Evolutionary conservation across 2,113 vertebrate species (phyloP), one percentile per base, ranked within the genome.

Genomic region (Crypturellus undulatus): DNA sequence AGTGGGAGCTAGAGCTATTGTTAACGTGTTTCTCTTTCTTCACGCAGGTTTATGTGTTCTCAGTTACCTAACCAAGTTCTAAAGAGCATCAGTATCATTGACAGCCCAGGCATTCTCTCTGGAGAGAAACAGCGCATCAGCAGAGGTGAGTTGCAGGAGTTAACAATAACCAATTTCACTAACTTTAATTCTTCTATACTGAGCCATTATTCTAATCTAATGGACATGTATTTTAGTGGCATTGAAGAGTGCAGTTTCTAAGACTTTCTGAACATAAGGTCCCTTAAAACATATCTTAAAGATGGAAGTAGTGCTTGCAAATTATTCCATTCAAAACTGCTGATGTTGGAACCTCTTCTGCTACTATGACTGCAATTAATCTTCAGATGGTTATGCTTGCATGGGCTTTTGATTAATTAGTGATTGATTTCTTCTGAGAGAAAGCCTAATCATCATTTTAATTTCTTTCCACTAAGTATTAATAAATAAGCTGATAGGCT

Each of bases 111-210:
- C 15, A 99, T 99, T 96, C 98, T 99, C 59, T 99, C 99, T 51
- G 99, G 99, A 95, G 99, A 99, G 97, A 99, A 99, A 87, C 99
- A 99, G 71, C 98, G 99, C 52, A 98, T 99, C 94, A 99, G 99
- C 97, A 98, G 99, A 98, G 99, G 99, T 99, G 82, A 97, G 97
- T 94, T 88, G 28, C 45, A 5, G 8, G 9, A 30, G 20, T 72
- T 70, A 84, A 32, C 56, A 78, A n/a, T 54, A 80, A 54, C 47
- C 1, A 2, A 73, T 9, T 17, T 60, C 24, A 6, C 43, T 71
- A 38, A 18, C 32, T 56, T 10, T 34, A 76, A 49, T 65, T 81
- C 58, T 79, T 15, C 28, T 83, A 2, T 60, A 5, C 22, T 62
- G 71, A 54, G 40, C 51, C 14, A 4, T 34, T 18, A 62, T 40